Base-by-base conservation (phyloP, 2,888 invertebrate genomes). In the Xestia rhomboidea region DNA sequence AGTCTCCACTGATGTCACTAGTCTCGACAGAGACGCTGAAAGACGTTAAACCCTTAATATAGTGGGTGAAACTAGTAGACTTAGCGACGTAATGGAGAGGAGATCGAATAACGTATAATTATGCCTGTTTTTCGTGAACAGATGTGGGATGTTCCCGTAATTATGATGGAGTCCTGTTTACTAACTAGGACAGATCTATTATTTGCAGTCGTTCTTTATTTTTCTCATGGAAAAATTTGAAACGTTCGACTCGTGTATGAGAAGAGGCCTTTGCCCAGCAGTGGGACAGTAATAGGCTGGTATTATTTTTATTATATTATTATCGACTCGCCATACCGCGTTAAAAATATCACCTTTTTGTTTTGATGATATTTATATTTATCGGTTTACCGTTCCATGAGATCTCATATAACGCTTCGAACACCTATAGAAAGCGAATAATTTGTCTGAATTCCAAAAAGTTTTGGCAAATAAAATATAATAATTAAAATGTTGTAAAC, bases 41-140 rank as follows among this genome's bases (percentile, higher is more conserved):
- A 74, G 77, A 81, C 63, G 41, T 76, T 76, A 51, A 66, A 67
- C 44, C 66, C 34, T 30, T 79, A 60, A 44, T 66, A 51, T 13
- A 82, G 51, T 67, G 30, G 13, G 38, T 81, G 41, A 11, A 51
- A 34, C 60, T 60, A 27, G 49, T 44, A 18, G 3, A 73, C 46
- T 49, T 64, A 0, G 6, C 71, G 49, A 21, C 54, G 18, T 49
- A n/a, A 44, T 13, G 21, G 30, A 34, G 13, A n/a, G 30, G 7
- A 62, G 21, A 24, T 11, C 21, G 27, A 27, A 41, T 66, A n/a
- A 41, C 77, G 18, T 46, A 21, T 18, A 5, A 21, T 30, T 24
- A 38, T 18, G 72, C 13, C 24, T 38, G 18, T 13, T n/a, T 70
- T 44, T 7, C 0, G 0, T 4, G 8, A 68, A 27, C n/a, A 27